phyloP scores from a whole-genome alignment of 2,888 invertebrate genomes.

The Atrina japonica region DNA sequence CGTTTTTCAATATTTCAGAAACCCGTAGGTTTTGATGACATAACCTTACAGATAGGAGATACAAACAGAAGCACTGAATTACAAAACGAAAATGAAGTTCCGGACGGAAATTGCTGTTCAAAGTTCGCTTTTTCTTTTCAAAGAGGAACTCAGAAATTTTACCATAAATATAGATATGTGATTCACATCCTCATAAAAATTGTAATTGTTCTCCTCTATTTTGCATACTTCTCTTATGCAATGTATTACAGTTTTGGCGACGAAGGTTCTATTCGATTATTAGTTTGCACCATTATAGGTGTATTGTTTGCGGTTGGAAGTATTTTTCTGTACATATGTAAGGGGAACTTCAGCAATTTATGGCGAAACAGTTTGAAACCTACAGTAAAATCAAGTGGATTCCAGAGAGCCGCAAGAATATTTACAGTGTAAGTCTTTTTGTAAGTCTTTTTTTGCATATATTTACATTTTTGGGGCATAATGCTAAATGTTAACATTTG shows the following conservation, averaged over 20 bases:
- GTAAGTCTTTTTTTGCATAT: no score
- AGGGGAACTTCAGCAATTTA: background rate
- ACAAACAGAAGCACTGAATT: no score
- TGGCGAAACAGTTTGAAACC: conserved; percentile 28
- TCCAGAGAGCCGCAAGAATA: conserved; percentile 37
- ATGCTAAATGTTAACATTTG: no score
- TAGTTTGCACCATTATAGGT: conserved; percentile 55
- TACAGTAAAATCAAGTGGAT: conserved; percentile 6
- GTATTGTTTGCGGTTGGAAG: conserved; percentile 10
- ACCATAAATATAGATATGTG: conserved; percentile 1
- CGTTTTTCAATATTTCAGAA: no score
- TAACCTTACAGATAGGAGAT: no score
- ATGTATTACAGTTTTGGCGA: conserved; percentile 62
- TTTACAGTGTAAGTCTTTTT: background rate
- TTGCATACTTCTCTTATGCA: conserved; percentile 52
- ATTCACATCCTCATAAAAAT: conserved; percentile 7
- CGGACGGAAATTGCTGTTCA: no score
- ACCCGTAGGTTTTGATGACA: no score
- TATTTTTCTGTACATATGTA: background rate
- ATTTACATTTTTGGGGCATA: no score
- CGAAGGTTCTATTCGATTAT: conserved; percentile 60
- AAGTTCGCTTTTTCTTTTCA: no score
- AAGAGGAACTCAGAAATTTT: no score
- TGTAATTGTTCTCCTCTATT: conserved; percentile 38
- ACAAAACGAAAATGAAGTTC: no score